Conservation (phyloP, 2,113 vertebrate genomes). For the Hystrix brachyura region DNA sequence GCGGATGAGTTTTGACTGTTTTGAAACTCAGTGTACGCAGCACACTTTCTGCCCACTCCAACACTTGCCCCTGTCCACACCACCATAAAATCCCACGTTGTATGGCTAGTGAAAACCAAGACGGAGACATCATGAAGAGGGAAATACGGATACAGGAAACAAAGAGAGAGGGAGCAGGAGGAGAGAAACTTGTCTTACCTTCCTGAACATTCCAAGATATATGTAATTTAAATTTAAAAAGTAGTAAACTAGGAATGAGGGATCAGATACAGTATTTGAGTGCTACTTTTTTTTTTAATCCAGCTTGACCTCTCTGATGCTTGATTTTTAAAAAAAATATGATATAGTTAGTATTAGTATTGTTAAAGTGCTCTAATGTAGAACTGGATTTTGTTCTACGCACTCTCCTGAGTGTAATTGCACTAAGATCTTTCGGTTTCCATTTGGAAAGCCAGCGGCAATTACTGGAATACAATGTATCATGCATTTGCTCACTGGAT, state of each 20-base stretch:
- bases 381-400: slow-evolving; percentile 94
- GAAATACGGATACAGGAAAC: slow-evolving; percentile 67
- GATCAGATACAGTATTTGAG: background rate
- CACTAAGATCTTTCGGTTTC: slow-evolving; percentile 93
- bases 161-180: slow-evolving; percentile 38
- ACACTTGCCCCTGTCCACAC: background rate
- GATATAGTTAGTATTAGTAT: slow-evolving; percentile 84
- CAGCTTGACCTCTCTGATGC: slow-evolving; percentile 84
- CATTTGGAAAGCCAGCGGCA: slow-evolving; percentile 95
- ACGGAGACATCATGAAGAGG: slow-evolving; percentile 12
- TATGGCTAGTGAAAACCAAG: background rate
- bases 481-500: slow-evolving; percentile 94
- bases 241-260: background rate
- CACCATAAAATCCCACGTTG: background rate
- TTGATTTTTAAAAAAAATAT: slow-evolving; percentile 77
- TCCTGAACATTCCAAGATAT: slow-evolving; percentile 64
- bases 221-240: slow-evolving; percentile 45
- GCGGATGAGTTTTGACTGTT: slow-evolving; percentile 66
- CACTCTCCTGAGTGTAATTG: slow-evolving; percentile 96
- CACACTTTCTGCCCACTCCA: slow-evolving; percentile 75
- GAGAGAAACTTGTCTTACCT: slow-evolving; percentile 71
- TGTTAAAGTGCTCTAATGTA: slow-evolving; percentile 91
- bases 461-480: slow-evolving; percentile 99
- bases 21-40: slow-evolving; percentile 66
- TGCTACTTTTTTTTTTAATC: slow-evolving; percentile 55